Evolutionary conservation across 2,797 vertebrate genomes (phyloP), one percentile per base, ranked within the genome.

Genomic region (Epinephelus malabaricus): DNA sequence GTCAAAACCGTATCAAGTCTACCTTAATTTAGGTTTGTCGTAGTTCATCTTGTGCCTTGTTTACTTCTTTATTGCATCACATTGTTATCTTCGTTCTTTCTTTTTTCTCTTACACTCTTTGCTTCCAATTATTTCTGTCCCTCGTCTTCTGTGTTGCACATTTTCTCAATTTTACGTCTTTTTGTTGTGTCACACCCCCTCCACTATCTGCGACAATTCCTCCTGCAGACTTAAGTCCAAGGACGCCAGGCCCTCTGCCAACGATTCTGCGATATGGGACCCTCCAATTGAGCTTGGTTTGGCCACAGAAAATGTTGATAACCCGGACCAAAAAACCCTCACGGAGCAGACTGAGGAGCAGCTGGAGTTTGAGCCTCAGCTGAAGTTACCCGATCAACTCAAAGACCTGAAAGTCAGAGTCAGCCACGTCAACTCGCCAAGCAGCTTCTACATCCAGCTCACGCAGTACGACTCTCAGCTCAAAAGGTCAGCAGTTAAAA

Each of bases 391-490:
- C 0, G 34, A 47, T 21, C 73, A 76, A 6, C 88, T 93, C 23
- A 91, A 96, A 83, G 92, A 95, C 38, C 62, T 97, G 11, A 91
- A 92, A 86, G 97, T 96, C 27, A 88, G 89, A 79, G 92, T 99
- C 78, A 97, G 94, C 83, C 94, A 96, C 27, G 92, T 97, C 69
- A 88, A 93, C 49, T 98, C 98, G 30, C 98, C 98, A 3, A 96
- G 95, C 87, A 97, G 95, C 92, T 97, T 99, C 84, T 97, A 95
- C 64, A 90, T 98, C 19, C 97, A 94, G 21, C 88, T 96, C 74
- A 74, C 89, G 34, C 93, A 95, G 77, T 86, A 93, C 38, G 91
- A 97, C 85, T 13, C 76, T 10, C 88, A 92, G 62, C 90, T 98
- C 43, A 96, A 95, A 85, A 96, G 96, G 98, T 99, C 91, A 82